Conservation (phyloP, 2,888 invertebrate genomes). For the Lasius platythorax region DNA sequence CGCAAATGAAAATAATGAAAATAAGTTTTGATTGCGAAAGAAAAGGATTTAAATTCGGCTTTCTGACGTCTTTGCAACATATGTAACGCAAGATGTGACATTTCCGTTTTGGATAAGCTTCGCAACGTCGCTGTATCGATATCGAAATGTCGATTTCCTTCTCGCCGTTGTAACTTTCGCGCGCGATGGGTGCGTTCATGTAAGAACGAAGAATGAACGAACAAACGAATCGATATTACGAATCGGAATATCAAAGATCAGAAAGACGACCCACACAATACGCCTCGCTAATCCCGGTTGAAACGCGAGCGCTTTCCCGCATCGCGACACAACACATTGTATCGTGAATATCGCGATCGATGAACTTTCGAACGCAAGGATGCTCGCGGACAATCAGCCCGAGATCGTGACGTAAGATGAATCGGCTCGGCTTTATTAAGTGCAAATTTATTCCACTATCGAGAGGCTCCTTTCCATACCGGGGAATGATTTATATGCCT, state of each 20-base stretch:
- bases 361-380: constrained; percentile 61
- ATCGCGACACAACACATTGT: constrained; percentile 17
- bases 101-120: constrained; percentile 20
- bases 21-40: not conserved
- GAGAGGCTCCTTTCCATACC: constrained; percentile 35
- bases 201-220: constrained; percentile 37
- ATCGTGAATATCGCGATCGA: constrained; percentile 58
- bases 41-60: not conserved
- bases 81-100: constrained; percentile 14
- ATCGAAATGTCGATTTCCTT: constrained; percentile 52
- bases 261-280: constrained; percentile 58
- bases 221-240: constrained; percentile 53
- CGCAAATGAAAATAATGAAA: not conserved
- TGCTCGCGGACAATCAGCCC: constrained; percentile 45
- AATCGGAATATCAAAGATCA: constrained; percentile 66
- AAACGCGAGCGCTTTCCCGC: constrained; percentile 45
- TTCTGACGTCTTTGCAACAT: not conserved
- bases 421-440: constrained; percentile 40
- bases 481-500: constrained; percentile 10
- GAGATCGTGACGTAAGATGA: constrained; percentile 50
- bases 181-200: constrained; percentile 35
- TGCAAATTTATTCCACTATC: constrained; percentile 49
- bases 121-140: constrained; percentile 11
- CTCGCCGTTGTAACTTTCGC: constrained; percentile 43
- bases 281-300: constrained; percentile 71